Evolutionary conservation across 1,140 invertebrate species (phyloP).

Genomic region (Telenomus remus): DNA sequence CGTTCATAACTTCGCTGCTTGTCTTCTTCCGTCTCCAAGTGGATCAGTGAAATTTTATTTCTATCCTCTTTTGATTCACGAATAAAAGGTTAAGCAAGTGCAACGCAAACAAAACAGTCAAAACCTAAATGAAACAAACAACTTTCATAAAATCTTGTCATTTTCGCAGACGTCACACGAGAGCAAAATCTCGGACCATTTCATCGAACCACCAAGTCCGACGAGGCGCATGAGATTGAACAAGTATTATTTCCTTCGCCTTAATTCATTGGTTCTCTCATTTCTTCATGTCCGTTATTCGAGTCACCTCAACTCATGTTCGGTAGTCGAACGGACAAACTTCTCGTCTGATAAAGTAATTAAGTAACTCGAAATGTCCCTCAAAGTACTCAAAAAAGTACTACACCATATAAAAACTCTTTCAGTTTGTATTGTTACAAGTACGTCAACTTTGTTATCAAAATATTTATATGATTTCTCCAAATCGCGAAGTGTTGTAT

Average conservation of each 20-base stretch:
- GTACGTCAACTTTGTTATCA: too few relatives aligned
- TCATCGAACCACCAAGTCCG: slow-evolving; percentile 23
- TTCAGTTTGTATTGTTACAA: background rate
- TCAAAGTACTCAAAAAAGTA: background rate
- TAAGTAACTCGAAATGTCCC: slow-evolving; percentile 42
- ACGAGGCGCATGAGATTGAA: slow-evolving; percentile 43
- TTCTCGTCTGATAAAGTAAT: slow-evolving; percentile 39
- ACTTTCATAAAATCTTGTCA: slow-evolving; percentile 35
- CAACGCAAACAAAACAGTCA: slow-evolving; percentile 29
- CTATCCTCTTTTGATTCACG: background rate
- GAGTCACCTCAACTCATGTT: slow-evolving; percentile 37
- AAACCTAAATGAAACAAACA: slow-evolving; percentile 33
- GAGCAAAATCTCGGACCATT: slow-evolving; percentile 20
- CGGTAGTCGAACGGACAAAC: slow-evolving; percentile 27
- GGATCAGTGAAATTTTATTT: background rate
- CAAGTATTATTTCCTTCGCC: slow-evolving; percentile 47
- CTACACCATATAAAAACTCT: background rate
- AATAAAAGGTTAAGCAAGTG: slow-evolving; percentile 11
- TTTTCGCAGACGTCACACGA: slow-evolving; percentile 19
- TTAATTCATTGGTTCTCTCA: slow-evolving; percentile 38
- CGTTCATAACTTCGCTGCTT: slow-evolving; percentile 29
- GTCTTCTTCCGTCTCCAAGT: slow-evolving; percentile 12
- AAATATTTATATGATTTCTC: too few relatives aligned
- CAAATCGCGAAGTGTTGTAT: too few relatives aligned
- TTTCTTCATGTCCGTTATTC: slow-evolving; percentile 36